phyloP scores from a whole-genome alignment of 2,797 vertebrate species.

The Xenopus petersii region DNA sequence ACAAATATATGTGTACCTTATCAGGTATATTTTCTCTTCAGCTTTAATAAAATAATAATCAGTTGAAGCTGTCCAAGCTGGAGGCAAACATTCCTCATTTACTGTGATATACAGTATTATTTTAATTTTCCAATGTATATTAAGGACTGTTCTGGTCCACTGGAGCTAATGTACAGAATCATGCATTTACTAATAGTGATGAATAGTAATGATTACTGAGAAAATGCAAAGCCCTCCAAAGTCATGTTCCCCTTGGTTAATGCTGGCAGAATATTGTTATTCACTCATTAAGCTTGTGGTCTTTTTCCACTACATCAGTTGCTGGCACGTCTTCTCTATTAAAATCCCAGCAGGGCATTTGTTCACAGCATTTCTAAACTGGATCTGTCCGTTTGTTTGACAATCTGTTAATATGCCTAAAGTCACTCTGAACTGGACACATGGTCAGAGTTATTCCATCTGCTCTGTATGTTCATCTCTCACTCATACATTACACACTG shows the following conservation, averaged over 20 bases:
- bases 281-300: not conserved
- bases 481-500: not conserved
- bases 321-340: not conserved
- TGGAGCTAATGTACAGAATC: no score
- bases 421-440: constrained; percentile 3
- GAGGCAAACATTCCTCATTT: no score
- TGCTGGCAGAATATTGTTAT: not conserved
- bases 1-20: no score
- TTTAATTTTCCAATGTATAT: no score
- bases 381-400: not conserved
- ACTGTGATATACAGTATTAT: no score
- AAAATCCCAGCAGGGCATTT: constrained; percentile 7
- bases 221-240: no score
- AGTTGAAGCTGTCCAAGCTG: no score
- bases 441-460: constrained; percentile 5
- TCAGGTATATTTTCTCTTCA: no score
- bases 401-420: constrained; percentile 10
- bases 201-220: no score
- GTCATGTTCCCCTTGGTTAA: not conserved
- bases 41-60: no score
- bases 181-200: no score
- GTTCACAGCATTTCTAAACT: constrained; percentile 8
- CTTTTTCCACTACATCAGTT: not conserved
- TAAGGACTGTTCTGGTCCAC: no score
- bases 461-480: constrained; percentile 6